These are phyloP conservation scores for Burhinus bistriatus DNA, from an alignment of 2,113 vertebrate genomes.

Conservation along the genomic window DNA sequence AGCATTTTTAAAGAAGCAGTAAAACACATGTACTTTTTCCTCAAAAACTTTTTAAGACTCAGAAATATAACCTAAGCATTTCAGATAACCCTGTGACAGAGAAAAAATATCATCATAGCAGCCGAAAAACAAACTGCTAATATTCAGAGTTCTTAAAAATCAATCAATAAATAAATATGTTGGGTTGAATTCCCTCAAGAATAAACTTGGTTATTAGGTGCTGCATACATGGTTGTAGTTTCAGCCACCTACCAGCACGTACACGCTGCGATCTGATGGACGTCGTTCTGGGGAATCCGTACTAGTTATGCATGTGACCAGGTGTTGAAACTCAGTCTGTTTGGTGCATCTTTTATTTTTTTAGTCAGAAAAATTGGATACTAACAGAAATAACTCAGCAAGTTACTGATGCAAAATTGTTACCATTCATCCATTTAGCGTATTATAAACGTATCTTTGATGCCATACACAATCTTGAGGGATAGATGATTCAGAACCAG, in stretches of 20 bases:
- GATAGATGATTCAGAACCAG: neutral
- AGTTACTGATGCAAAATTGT: neutral
- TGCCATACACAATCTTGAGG: accelerated
- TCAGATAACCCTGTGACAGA: neutral
- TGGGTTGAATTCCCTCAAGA: neutral
- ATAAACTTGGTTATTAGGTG: neutral
- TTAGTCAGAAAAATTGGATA: neutral
- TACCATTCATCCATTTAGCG: too few relatives aligned
- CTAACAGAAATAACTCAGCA: neutral
- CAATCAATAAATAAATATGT: neutral
- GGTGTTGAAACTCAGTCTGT: neutral
- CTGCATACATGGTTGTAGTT: neutral
- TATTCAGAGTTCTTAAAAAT: neutral
- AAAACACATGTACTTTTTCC: neutral
- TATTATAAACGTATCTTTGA: too few relatives aligned
- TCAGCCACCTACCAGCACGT: neutral
- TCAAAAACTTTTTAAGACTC: neutral
- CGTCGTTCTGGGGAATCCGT: neutral
- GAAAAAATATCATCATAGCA: neutral
- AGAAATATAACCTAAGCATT: neutral
- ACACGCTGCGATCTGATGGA: neutral
- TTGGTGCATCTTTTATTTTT: neutral
- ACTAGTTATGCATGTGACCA: neutral
- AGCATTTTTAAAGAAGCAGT: neutral
- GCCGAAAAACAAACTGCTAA: neutral